Conservation (phyloP, 2,888 invertebrate species). For the Pandemis cinnamomeana region DNA sequence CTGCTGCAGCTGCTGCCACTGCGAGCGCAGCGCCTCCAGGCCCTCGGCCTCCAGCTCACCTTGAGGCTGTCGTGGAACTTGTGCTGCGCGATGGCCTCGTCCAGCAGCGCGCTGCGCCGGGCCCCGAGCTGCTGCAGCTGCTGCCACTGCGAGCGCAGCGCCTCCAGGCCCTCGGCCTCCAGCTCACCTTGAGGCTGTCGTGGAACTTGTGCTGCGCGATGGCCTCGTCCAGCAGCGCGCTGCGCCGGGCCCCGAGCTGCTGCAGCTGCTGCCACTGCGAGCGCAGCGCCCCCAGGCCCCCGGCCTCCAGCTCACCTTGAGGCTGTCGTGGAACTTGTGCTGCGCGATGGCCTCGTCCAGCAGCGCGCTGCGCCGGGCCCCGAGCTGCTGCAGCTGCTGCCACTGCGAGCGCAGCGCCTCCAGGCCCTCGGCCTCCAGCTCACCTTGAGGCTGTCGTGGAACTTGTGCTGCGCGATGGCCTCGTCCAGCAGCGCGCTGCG, state of each 20-base stretch:
- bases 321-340: slow-evolving; percentile 95
- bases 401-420: slow-evolving; percentile 91
- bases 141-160: slow-evolving; percentile 91
- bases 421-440: slow-evolving; percentile 85
- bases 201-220: slow-evolving; percentile 95
- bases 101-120: slow-evolving; percentile 87
- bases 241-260: slow-evolving; percentile 86
- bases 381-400: slow-evolving; percentile 88
- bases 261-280: slow-evolving; percentile 91
- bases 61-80: slow-evolving; percentile 94
- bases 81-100: slow-evolving; percentile 91
- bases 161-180: slow-evolving; percentile 89
- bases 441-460: slow-evolving; percentile 90
- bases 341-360: slow-evolving; percentile 90
- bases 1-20: slow-evolving; percentile 90
- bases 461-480: slow-evolving; percentile 94
- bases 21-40: slow-evolving; percentile 89
- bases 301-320: slow-evolving; percentile 87
- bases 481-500: slow-evolving; percentile 88
- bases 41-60: slow-evolving; percentile 87
- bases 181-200: slow-evolving; percentile 87
- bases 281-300: slow-evolving; percentile 89
- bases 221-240: slow-evolving; percentile 88
- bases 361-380: slow-evolving; percentile 87
- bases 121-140: slow-evolving; percentile 88